phyloP scores from a whole-genome alignment of 2,113 vertebrate genomes.

The Meles meles region DNA sequence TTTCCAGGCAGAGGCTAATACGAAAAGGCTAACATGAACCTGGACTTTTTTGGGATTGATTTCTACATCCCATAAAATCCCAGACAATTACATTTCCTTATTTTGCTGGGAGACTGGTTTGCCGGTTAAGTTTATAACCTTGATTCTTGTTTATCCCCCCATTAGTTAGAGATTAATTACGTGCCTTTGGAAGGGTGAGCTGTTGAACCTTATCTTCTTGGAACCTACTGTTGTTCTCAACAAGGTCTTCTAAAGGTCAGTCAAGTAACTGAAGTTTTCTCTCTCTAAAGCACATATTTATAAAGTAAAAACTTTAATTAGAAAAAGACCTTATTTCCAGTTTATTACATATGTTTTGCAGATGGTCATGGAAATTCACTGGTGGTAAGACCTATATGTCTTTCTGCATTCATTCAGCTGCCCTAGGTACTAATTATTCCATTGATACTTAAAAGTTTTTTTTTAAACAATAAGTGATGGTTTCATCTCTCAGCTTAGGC shows the following conservation, averaged over 20 bases:
- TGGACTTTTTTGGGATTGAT: background rate
- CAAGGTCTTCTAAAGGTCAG: constrained; percentile 57
- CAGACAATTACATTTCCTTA: constrained; percentile 16
- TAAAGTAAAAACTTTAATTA: background rate
- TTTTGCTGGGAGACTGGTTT: constrained; percentile 29
- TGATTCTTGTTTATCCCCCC: background rate
- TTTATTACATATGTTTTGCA: background rate
- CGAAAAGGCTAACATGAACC: background rate
- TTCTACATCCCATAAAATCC: background rate
- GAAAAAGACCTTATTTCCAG: background rate
- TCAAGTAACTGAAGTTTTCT: background rate
- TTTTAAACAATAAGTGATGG: background rate
- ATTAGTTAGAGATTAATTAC: constrained; percentile 59
- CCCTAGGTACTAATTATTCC: background rate
- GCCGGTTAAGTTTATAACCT: constrained; percentile 54
- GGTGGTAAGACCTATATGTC: background rate
- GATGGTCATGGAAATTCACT: background rate
- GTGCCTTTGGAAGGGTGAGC: background rate
- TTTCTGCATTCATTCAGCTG: background rate
- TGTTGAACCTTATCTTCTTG: constrained; percentile 29
- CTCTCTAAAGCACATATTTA: background rate
- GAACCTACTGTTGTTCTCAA: constrained; percentile 34
- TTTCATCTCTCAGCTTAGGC: background rate
- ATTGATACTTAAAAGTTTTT: background rate
- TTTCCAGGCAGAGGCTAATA: background rate